Evolutionary conservation across 2,888 invertebrate species (phyloP).

Genomic region (Alcis repandata): DNA sequence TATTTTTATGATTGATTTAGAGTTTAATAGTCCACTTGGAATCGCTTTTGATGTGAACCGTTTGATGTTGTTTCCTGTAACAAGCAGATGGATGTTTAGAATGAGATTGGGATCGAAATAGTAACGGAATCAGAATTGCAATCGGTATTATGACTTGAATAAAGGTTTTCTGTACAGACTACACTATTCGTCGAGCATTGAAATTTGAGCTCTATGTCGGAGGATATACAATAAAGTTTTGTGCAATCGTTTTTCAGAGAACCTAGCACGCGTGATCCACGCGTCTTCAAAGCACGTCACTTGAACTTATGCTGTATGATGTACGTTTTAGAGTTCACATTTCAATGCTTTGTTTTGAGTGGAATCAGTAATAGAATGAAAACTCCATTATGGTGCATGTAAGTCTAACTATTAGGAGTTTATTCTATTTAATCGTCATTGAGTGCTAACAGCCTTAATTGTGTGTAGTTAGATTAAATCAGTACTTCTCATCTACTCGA

Average conservation of each 20-base stretch:
- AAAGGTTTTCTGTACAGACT: background rate
- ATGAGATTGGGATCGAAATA: conserved; percentile 38
- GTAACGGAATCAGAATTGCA: conserved; percentile 31
- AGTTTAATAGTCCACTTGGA: conserved; percentile 67
- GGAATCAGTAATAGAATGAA: too few species aligned
- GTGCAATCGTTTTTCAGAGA: too few species aligned
- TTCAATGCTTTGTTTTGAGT: too few species aligned
- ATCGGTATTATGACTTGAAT: background rate
- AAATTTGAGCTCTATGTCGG: background rate
- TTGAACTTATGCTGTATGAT: too few species aligned
- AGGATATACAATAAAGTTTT: too few species aligned
- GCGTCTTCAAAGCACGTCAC: too few species aligned
- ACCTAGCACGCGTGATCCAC: too few species aligned
- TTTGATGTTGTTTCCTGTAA: conserved; percentile 53
- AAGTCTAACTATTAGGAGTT: background rate
- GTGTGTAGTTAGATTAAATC: background rate
- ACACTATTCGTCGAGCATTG: background rate
- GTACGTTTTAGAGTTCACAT: too few species aligned
- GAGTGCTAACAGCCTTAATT: background rate
- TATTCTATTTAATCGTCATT: background rate
- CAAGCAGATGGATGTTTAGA: conserved; percentile 46
- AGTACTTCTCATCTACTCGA: background rate
- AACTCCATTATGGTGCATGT: too few species aligned
- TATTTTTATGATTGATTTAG: conserved; percentile 83
- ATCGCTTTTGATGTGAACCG: conserved; percentile 47